Conservation (phyloP, 2,113 vertebrate genomes). For the Perccottus glenii region DNA sequence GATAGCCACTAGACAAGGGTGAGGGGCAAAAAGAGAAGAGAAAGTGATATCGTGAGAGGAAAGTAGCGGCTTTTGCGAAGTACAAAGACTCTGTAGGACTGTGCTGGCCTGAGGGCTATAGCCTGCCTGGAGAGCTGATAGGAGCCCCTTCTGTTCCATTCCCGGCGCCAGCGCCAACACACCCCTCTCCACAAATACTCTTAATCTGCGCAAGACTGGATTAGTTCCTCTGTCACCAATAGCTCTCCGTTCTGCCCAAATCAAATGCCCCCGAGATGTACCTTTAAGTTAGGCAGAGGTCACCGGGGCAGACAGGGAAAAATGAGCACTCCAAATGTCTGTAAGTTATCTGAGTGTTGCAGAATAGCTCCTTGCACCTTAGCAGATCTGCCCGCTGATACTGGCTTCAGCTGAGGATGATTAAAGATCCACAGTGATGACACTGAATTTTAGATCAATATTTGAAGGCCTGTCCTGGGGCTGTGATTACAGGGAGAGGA, state of each 20-base stretch:
- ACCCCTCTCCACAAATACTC: slow-evolving; percentile 78
- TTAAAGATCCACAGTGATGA: slow-evolving; percentile 72
- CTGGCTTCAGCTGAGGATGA: slow-evolving; percentile 48
- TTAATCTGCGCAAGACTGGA: slow-evolving; percentile 86
- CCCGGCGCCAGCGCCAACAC: slow-evolving; percentile 75
- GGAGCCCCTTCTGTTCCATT: slow-evolving; percentile 76
- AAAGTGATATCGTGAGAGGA: slow-evolving; percentile 57
- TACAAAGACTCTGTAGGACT: slow-evolving; percentile 82
- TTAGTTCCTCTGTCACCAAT: slow-evolving; percentile 85
- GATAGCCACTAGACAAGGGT: slow-evolving; percentile 46
- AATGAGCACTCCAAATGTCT: slow-evolving; percentile 73
- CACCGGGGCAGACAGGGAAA: slow-evolving; percentile 74
- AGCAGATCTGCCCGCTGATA: slow-evolving; percentile 76
- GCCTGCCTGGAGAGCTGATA: slow-evolving; percentile 83
- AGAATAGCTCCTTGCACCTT: slow-evolving; percentile 77
- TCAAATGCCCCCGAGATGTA: slow-evolving; percentile 82
- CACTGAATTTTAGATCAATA: slow-evolving; percentile 74
- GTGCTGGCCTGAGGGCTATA: slow-evolving; percentile 76
- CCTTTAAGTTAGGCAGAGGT: slow-evolving; percentile 84
- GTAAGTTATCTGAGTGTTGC: slow-evolving; percentile 76
- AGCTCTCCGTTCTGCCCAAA: slow-evolving; percentile 77
- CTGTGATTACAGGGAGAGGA: slow-evolving; percentile 64
- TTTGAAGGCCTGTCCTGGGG: slow-evolving; percentile 75
- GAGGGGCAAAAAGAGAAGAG: slow-evolving; percentile 48
- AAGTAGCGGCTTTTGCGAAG: slow-evolving; percentile 72